A percentile compares a stretch with the other conserved stretches of the same genome.
phyloP scores from a whole-genome alignment of 2,888 invertebrate species.

The Biston betularia region DNA sequence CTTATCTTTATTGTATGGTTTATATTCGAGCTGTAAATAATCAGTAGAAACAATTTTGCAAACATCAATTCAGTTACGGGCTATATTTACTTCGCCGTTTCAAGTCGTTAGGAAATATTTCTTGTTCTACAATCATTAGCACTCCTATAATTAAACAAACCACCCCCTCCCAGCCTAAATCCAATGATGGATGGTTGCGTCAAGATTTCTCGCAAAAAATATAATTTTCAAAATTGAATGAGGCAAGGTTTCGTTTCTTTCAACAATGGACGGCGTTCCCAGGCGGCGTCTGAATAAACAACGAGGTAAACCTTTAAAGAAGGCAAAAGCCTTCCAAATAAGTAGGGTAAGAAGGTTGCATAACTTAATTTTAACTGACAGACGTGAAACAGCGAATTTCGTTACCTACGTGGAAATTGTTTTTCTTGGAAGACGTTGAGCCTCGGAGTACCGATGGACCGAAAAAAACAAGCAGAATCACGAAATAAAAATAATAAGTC shows the following conservation, averaged over 20 bases:
- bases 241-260: slow-evolving; percentile 29
- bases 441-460: slow-evolving; percentile 18
- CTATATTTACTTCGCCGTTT: slow-evolving; percentile 7
- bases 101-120: slow-evolving; percentile 12
- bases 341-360: slow-evolving; percentile 37
- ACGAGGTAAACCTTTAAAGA: slow-evolving; percentile 33
- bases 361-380: slow-evolving; percentile 38
- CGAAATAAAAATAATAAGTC: background rate
- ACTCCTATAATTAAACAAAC: slow-evolving; percentile 18
- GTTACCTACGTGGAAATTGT: slow-evolving; percentile 29
- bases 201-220: slow-evolving; percentile 49
- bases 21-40: no score
- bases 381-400: slow-evolving; percentile 34
- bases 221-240: slow-evolving; percentile 47
- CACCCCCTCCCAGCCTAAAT: slow-evolving; percentile 20
- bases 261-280: slow-evolving; percentile 28
- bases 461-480: slow-evolving; percentile 3
- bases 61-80: background rate
- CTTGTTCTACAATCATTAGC: slow-evolving; percentile 1
- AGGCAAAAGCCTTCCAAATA: slow-evolving; percentile 31
- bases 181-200: slow-evolving; percentile 65
- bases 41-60: background rate
- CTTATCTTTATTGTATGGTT: no score
- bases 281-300: slow-evolving; percentile 33
- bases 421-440: slow-evolving; percentile 30